Base-by-base conservation (phyloP, 1,140 invertebrate genomes). In the Solen grandis region DNA sequence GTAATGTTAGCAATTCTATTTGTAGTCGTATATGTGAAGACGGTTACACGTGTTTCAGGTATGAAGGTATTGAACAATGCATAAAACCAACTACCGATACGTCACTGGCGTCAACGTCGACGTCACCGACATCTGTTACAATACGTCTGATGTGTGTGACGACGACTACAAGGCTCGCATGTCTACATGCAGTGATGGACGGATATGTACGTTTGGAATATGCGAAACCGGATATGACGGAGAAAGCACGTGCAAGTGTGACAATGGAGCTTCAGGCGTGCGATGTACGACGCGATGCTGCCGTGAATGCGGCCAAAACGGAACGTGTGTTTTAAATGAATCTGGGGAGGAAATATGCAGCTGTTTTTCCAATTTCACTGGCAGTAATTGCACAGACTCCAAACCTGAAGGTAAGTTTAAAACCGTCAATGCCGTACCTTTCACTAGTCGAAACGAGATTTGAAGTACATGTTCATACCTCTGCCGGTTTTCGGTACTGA, bases 251-350 rank as follows among this genome's bases (percentile, higher is more conserved):
- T 78, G 75, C 29, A 29, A 41, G n/a, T 78, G 75, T 69, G 63
- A 78, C 50, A 14, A 10, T 10, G 63, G 63, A 0, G 63, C 50
- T 35, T n/a, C 52, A 14, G 75, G 75, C 8, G 13, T 38, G 31
- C 25, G 25, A 5, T 78, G 75, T 50, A 50, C 41, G 10, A 8
- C 22, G 1, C 65, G n/a, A 31, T 78, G 75, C 41, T 78, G 75
- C 29, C 19, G 25, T 3, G 65, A 68, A 1, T 78, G 75, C 41
- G 65, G 65, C 1, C n/a, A 59, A 0, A 25, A 57, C 41, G 63
- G 54, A 4, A 50, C 22, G 13, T 78, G 75, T 69, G 14, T 29
- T 59, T 46, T 38, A 22, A 38, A 57, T 33, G 35, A 38, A 0
- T 29, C 35, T 5, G 2, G 29, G 3, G 54, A 35, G 5, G 70